phyloP scores from a whole-genome alignment of 2,113 vertebrate genomes.

The Podocnemis expansa region DNA sequence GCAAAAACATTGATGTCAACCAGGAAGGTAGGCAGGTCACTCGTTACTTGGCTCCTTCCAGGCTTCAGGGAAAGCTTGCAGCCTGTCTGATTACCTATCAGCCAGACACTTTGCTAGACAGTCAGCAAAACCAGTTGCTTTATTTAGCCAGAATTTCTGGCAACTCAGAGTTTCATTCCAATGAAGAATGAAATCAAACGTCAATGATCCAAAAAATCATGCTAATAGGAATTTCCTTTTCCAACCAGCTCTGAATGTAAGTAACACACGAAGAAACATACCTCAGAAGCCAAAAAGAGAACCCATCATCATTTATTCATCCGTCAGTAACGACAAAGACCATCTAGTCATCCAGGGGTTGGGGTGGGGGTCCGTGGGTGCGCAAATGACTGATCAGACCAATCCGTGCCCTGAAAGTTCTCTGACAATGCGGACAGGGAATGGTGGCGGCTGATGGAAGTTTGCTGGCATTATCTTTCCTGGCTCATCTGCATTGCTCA shows the following conservation, averaged over 20 bases:
- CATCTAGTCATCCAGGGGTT: no score
- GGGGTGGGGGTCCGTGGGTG: no score
- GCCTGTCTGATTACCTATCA: background rate
- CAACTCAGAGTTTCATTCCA: background rate
- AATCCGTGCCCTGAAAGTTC: no score
- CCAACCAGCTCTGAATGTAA: background rate
- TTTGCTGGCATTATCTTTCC: no score
- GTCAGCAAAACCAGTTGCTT: background rate
- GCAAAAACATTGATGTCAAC: background rate
- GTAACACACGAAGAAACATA: background rate
- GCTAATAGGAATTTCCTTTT: background rate
- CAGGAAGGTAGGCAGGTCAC: background rate
- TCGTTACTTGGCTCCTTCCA: background rate
- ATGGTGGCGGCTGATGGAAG: no score
- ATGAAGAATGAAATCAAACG: background rate
- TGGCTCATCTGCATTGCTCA: no score
- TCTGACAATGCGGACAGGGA: no score
- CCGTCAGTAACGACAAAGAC: no score
- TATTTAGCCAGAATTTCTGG: background rate
- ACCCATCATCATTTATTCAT: no score
- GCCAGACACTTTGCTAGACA: background rate
- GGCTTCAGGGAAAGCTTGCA: background rate
- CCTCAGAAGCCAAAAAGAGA: background rate
- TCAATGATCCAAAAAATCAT: background rate
- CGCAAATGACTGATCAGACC: no score